Evolutionary conservation across 2,888 invertebrate species (phyloP), one percentile per base, ranked within the genome.

Genomic region (Mamestra brassicae): DNA sequence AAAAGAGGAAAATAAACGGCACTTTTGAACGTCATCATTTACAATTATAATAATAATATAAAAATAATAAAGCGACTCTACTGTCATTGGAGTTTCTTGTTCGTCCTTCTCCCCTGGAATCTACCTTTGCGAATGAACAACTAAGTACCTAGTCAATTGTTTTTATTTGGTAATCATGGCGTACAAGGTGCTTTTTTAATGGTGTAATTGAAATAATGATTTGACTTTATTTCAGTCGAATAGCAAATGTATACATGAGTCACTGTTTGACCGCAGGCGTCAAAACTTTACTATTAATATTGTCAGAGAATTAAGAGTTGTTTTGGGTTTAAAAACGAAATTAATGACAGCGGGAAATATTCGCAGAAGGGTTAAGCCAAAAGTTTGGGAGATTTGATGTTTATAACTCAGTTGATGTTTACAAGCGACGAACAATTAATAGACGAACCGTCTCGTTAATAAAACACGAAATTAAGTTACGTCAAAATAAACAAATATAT

Each of bases 281-380:
- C n/a, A 5, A 2, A 73, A 73, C 62, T 78, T 73, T 71, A 63
- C 60, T 57, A 52, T 63, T 76, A 78, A 78, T 66, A 75, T 80
- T 68, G 64, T 79, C 70, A 76, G 58, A 66, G 47, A 83, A 79
- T 85, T 76, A 70, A 42, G 67, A 74, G 69, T 71, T 76, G 67
- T 80, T 83, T 68, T 58, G 54, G 61, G 64, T 71, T 76, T 71
- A 38, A 80, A 78, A 85, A 78, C 54, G 50, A 83, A 87, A 75
- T 83, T 83, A 78, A 85, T 67, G 70, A 67, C 69, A 70, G 58
- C 65, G 62, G 34, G 17, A 71, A 79, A 66, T 64, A 74, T 84
- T 74, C 17, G 10, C 58, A 68, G 78, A 74, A 77, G 67, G 67
- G 61, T 77, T 64, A 61, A 72, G 15, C 11, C 10, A 34, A 65